These are phyloP conservation scores for Apoda limacodes DNA, from an alignment of 2,888 invertebrate species.

Conservation along the genomic window DNA sequence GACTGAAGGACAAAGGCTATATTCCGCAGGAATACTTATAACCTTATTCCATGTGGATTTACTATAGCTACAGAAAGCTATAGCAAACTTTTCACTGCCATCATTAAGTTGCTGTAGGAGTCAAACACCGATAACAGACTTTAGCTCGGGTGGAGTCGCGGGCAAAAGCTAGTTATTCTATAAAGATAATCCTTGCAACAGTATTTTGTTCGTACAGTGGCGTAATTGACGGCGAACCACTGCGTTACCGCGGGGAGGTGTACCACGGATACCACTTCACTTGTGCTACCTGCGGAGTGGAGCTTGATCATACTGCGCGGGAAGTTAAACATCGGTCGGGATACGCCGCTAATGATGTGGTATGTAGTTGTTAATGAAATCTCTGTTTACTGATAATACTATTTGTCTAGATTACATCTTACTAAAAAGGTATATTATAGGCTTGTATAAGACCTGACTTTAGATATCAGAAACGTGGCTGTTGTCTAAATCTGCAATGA, in stretches of 20 bases:
- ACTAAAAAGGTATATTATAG: too few species aligned
- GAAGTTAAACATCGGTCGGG: slow-evolving; percentile 94
- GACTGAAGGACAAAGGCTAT: too few species aligned
- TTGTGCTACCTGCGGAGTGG: slow-evolving; percentile 91
- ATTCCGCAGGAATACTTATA: too few species aligned
- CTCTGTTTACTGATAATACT: too few species aligned
- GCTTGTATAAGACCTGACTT: too few species aligned
- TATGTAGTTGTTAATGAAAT: too few species aligned
- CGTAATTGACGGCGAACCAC: slow-evolving; percentile 90
- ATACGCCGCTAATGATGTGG: slow-evolving; percentile 90
- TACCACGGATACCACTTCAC: slow-evolving; percentile 99
- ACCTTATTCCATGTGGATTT: too few species aligned
- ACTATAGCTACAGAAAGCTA: slow-evolving; percentile 1
- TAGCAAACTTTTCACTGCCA: slow-evolving; percentile 3
- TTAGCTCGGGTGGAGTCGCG: background rate
- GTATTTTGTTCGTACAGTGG: slow-evolving; percentile 68
- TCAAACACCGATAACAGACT: background rate
- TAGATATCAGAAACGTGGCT: too few species aligned
- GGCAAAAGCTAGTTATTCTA: background rate
- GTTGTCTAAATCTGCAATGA: too few species aligned
- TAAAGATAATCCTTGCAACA: background rate
- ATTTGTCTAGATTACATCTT: too few species aligned
- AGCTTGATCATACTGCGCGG: slow-evolving; percentile 94
- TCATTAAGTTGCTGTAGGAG: slow-evolving; percentile 4
- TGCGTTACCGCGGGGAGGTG: slow-evolving; percentile 94